Base-by-base conservation (phyloP, 1,140 invertebrate species). In the Diplogasteroides magnus region DNA sequence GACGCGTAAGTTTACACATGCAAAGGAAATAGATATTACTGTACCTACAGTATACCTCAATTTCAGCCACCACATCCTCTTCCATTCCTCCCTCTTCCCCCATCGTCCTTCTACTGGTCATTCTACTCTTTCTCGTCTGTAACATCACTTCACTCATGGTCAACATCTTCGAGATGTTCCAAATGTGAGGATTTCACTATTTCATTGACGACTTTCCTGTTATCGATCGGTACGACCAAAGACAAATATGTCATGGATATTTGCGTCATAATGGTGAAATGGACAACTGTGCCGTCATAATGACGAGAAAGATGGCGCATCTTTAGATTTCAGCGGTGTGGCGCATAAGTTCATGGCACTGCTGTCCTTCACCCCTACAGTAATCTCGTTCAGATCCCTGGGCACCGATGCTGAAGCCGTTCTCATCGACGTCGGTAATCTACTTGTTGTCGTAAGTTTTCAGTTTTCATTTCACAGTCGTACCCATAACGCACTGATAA, bases 401-500 rank as follows among this genome's bases (percentile, higher is more conserved):
- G 58, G 32, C 29, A 37, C 37, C 11, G 72, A 68, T 15, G 57
- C 58, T 1, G 74, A 77, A 59, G 71, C 60, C 27, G 27, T 69
- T 32, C 69, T 78, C 1, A 76, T 78, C 19, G 77, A 78, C 60
- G 70, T 78, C 26, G 77, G 77, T n/a, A 78, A 78, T 59, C 56
- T 78, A 2, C 31, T 78, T 28, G 77, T 78, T 13, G 74, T 78
- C 37, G 65, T n/a, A n/a, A n/a, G n/a, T n/a, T n/a, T n/a, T n/a
- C n/a, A n/a, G n/a, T n/a, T n/a, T n/a, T n/a, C n/a, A n/a, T n/a
- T n/a, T n/a, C n/a, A n/a, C n/a, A n/a, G n/a, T n/a, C n/a, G n/a
- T n/a, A n/a, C n/a, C n/a, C n/a, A n/a, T n/a, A n/a, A n/a, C n/a
- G n/a, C n/a, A n/a, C n/a, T n/a, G n/a, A n/a, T n/a, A n/a, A n/a